Evolutionary conservation across 2,888 invertebrate species (phyloP), one percentile per base, ranked within the genome.

Genomic region (Philereme transversata): DNA sequence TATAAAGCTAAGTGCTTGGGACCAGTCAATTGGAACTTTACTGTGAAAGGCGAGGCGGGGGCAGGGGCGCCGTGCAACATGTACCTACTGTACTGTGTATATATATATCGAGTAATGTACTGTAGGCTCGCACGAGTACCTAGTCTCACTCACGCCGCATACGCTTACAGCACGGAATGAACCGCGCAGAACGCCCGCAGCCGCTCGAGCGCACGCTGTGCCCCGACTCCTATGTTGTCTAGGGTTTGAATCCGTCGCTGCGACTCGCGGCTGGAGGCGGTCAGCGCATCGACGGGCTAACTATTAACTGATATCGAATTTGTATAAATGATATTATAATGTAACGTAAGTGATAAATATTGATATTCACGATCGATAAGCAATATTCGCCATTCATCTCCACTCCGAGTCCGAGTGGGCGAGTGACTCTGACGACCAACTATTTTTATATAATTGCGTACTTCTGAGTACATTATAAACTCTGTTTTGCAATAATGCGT

Each of bases 401-500:
- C 64, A 55, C 58, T 64, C 35, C 50, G 49, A 55, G 5, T 40
- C 8, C 4, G 40, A 40, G 43, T 34, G 50, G 10, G 44, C 51
- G 65, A 49, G 60, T 67, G 45, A 73, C 73, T 69, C 70, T 72
- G 74, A 74, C 74, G 82, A 83, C 82, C 82, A 82, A 83, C 64
- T 80, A 78, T 76, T 79, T 78, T 74, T 73, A 74, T 77, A 76
- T 72, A 54, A 65, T 65, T 71, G 73, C 72, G 62, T 54, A 63
- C 36, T 36, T 6, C 3, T 7, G 5, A 36, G 5, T 36, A 57
- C 53, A 51, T 41, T 51, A 55, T 62, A 49, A 65, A 60, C 62
- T 61, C 70, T 64, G 64, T 55, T 58, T 54, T 61, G 62, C 64
- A 62, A 67, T 64, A 59, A 59, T 59, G 58, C 58, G 59, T 63